Evolutionary conservation across 1,140 invertebrate genomes (phyloP).

Genomic region (Cydia fagiglandana): DNA sequence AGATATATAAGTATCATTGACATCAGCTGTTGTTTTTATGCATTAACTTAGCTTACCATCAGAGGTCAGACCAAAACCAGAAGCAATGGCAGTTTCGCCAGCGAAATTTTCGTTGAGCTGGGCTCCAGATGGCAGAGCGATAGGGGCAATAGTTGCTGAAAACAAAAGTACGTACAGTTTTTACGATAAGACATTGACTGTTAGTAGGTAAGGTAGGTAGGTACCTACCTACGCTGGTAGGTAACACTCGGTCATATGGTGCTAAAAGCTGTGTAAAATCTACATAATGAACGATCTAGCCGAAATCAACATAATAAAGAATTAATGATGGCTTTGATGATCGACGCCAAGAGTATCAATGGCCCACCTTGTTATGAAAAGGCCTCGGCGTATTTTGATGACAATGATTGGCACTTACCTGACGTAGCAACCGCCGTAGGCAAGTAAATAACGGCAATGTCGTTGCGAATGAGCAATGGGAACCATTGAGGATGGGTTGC

Average conservation of each 20-base stretch:
- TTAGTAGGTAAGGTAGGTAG: background rate
- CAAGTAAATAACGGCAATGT: slow-evolving; percentile 67
- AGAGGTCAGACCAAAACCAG: slow-evolving; percentile 44
- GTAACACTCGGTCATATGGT: no score
- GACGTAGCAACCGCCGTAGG: slow-evolving; percentile 46
- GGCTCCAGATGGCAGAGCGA: slow-evolving; percentile 41
- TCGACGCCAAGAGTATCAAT: no score
- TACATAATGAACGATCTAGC: no score
- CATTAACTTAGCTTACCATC: slow-evolving; percentile 36
- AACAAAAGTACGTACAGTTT: slow-evolving; percentile 18
- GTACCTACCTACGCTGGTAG: no score
- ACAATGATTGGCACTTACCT: background rate
- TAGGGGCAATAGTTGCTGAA: slow-evolving; percentile 42
- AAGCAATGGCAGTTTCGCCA: slow-evolving; percentile 40
- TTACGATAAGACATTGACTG: background rate
- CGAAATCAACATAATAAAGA: no score
- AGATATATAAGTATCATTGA: no score
- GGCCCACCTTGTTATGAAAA: no score
- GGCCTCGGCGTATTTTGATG: no score
- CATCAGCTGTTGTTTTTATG: no score
- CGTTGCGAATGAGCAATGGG: slow-evolving; percentile 51
- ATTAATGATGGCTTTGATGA: no score
- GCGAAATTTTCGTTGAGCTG: slow-evolving; percentile 40
- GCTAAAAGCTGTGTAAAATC: no score
- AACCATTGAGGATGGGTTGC: slow-evolving; percentile 44